Conservation (phyloP, 2,888 invertebrate species). For the Cristatella mucedo region DNA sequence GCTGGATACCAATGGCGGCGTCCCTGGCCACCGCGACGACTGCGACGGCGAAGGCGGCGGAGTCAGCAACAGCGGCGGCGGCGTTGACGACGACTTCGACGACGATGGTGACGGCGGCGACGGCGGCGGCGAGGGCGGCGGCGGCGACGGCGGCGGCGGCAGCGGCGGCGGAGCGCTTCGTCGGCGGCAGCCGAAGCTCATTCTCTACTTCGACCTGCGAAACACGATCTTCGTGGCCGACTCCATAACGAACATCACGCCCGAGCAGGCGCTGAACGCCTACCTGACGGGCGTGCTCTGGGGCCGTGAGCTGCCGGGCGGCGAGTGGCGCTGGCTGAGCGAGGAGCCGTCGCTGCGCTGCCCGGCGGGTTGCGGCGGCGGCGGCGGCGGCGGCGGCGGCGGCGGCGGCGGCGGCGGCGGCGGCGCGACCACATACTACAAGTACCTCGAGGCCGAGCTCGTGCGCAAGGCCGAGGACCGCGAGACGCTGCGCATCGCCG, state of each 20-base stretch:
- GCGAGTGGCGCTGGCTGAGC: constrained; percentile 27
- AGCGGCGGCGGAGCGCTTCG: too few relatives aligned
- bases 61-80: too few relatives aligned
- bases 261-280: constrained; percentile 35
- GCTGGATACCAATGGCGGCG: too few relatives aligned
- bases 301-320: constrained; percentile 20
- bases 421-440: constrained; percentile 28
- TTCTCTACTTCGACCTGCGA: constrained; percentile 35
- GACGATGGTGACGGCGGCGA: too few relatives aligned
- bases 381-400: constrained; percentile 20
- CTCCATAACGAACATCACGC: constrained; percentile 27
- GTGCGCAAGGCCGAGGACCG: constrained; percentile 27
- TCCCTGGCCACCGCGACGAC: too few relatives aligned
- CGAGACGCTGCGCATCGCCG: constrained; percentile 21
- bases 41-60: too few relatives aligned
- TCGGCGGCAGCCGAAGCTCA: constrained; percentile 27
- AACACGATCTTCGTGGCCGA: constrained; percentile 37
- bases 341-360: constrained; percentile 22
- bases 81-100: too few relatives aligned
- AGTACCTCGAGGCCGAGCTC: constrained; percentile 26
- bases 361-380: constrained; percentile 18
- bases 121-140: too few relatives aligned
- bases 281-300: constrained; percentile 35
- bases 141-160: too few relatives aligned
- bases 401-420: constrained; percentile 24